Percentiles rank a stretch among this genome's conserved stretches.
Evolutionary conservation across 23 tunicate species (phyloP).

Genomic region (Trididemnum miniatum): DNA sequence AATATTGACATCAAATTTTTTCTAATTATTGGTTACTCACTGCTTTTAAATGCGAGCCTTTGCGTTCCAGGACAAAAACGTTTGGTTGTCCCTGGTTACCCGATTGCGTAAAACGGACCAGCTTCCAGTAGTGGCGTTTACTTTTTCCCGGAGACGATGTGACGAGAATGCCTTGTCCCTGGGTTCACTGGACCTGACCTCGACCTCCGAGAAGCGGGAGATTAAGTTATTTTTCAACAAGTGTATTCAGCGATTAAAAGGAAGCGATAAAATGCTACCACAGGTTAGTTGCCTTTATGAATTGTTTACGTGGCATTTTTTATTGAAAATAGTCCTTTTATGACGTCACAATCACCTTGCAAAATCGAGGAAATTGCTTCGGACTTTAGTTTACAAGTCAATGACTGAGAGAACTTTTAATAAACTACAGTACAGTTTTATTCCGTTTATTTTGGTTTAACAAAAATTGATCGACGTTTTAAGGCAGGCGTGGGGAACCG

Average conservation of each 20-base stretch:
- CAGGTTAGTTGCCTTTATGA: conserved; percentile 54
- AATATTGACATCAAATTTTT: too few relatives aligned
- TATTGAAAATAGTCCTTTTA: too few relatives aligned
- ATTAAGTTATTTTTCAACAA: conserved; percentile 81
- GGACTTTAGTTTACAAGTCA: too few relatives aligned
- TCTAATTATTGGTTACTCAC: too few relatives aligned
- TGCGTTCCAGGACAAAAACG: conserved; percentile 59
- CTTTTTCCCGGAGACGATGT: conserved; percentile 85
- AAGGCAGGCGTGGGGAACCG: too few relatives aligned
- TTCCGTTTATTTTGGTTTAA: too few relatives aligned
- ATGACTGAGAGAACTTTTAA: too few relatives aligned
- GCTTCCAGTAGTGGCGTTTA: conserved; percentile 95
- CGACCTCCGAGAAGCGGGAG: conserved; percentile 87
- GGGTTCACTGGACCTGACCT: conserved; percentile 80
- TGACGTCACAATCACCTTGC: too few relatives aligned
- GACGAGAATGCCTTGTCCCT: conserved; percentile 86
- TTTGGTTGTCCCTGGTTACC: conserved; percentile 87
- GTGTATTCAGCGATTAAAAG: conserved; percentile 82
- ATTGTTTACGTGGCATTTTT: too few relatives aligned
- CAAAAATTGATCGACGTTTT: too few relatives aligned
- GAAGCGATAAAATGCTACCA: conserved; percentile 71
- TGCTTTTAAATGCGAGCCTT: neutral
- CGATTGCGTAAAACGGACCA: conserved; percentile 71
- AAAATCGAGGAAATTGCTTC: too few relatives aligned
- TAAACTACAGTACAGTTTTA: too few relatives aligned